Evolutionary conservation across 2,888 invertebrate genomes (phyloP).

Genomic region (Lomographa bimaculata): DNA sequence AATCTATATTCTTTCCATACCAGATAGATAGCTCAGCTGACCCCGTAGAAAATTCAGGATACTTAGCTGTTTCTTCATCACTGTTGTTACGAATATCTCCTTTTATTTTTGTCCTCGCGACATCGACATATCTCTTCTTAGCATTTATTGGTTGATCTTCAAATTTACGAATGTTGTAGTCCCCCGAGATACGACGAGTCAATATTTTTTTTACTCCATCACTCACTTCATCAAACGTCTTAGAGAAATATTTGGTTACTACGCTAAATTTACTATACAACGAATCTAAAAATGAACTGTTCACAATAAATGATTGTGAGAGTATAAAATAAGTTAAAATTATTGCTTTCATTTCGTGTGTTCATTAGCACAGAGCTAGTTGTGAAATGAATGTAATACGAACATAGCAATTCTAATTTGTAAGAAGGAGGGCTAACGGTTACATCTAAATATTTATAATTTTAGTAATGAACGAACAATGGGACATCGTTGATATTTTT

Average conservation of each 20-base stretch:
- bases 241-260: neutral
- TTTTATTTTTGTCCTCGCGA: too few species aligned
- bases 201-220: conserved; percentile 8
- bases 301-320: conserved; percentile 34
- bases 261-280: conserved; percentile 32
- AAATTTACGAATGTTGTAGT: too few species aligned
- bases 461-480: conserved; percentile 35
- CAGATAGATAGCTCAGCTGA: conserved; percentile 53
- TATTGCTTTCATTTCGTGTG: conserved; percentile 30
- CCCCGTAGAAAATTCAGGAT: conserved; percentile 38
- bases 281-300: conserved; percentile 38
- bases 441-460: conserved; percentile 20
- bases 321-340: conserved; percentile 29
- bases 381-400: conserved; percentile 14
- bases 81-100: too few species aligned
- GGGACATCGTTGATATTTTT: conserved; percentile 12
- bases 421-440: conserved; percentile 1
- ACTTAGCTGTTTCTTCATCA: too few species aligned
- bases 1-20: conserved; percentile 57
- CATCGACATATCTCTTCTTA: neutral
- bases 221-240: conserved; percentile 1
- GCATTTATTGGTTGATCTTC: conserved; percentile 1
- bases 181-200: too few species aligned
- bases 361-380: conserved; percentile 4
- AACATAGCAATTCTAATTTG: too few species aligned